Base-by-base conservation (phyloP, 2,113 vertebrate species). In the Ochotona curzoniae region DNA sequence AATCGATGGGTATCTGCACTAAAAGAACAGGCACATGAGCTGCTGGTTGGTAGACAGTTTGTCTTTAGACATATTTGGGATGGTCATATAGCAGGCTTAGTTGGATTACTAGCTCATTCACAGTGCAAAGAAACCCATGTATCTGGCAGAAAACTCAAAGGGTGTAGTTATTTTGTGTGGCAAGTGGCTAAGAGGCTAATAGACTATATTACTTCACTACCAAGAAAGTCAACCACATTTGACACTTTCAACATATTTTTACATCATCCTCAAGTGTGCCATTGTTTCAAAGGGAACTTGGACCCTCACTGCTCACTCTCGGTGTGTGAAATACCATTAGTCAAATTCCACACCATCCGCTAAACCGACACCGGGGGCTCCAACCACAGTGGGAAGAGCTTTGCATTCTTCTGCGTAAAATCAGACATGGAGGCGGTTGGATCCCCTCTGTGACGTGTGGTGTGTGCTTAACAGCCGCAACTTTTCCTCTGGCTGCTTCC, bases 141-240 rank as follows among this genome's bases (percentile, higher is more conserved):
- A 89, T 91, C 96, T 94, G 94, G 90, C 81, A 96, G 93, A 95
- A 97, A 97, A 96, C 93, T 94, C 97, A 92, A 92, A 78, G 94
- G 83, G 89, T 75, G 85, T 95, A 96, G 96, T 94, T 95, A 82
- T 94, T 57, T 86, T 67, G 94, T 96, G 18, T n/a, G 57, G 71
- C 47, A 51, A 18, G 70, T 76, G 79, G 23, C 21, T 64, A 57
- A 44, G 70, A 81, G 79, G 23, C 21, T 64, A 57, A 44, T 8
- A 30, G 81, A 63, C 4, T 15, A 0, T 26, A 10, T 18, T 64
- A 44, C 5, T 76, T 91, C 80, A 70, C 15, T 49, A 70, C 47
- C 21, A n/a, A 3, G 54, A 25, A 89, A 64, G 60, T 21, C 2
- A 14, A 30, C 26, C 15, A n/a, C 11, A 30, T 26, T 54, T 35